phyloP scores from a whole-genome alignment of 2,888 invertebrate genomes.

The Aphodius sticticus region DNA sequence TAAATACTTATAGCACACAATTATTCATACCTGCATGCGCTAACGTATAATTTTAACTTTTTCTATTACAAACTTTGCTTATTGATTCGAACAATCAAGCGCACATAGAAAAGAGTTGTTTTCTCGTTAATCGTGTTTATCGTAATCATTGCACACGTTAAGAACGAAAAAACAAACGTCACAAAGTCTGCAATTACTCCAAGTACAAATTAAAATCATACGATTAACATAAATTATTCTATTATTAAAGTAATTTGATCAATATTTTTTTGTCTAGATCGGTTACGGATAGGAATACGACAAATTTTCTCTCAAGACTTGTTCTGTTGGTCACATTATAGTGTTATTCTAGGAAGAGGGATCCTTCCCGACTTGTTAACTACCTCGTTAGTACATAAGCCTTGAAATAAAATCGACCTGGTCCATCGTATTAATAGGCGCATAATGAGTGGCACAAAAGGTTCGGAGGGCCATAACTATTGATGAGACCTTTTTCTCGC shows the following conservation, averaged over 20 bases:
- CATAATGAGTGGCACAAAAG: slow-evolving; percentile 4
- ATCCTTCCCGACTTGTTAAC: background rate
- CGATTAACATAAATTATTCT: no score
- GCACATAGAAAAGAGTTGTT: no score
- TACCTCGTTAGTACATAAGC: background rate
- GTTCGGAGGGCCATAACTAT: background rate
- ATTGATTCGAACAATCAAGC: no score
- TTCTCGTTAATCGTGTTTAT: no score
- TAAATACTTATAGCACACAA: background rate
- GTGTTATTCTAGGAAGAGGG: background rate
- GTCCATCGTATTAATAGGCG: background rate
- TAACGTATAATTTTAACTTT: slow-evolving; percentile 6
- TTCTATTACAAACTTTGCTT: background rate
- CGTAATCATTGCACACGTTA: no score
- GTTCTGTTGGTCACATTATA: background rate
- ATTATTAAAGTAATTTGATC: no score
- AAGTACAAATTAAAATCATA: no score
- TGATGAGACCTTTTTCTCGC: background rate
- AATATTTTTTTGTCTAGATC: no score
- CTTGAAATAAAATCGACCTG: background rate
- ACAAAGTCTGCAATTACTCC: no score
- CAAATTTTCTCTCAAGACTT: no score
- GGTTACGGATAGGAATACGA: no score
- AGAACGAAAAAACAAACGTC: no score
- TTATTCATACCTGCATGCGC: slow-evolving; percentile 4